Base-by-base conservation (phyloP, 2,113 vertebrate genomes). In the Capreolus pygargus region DNA sequence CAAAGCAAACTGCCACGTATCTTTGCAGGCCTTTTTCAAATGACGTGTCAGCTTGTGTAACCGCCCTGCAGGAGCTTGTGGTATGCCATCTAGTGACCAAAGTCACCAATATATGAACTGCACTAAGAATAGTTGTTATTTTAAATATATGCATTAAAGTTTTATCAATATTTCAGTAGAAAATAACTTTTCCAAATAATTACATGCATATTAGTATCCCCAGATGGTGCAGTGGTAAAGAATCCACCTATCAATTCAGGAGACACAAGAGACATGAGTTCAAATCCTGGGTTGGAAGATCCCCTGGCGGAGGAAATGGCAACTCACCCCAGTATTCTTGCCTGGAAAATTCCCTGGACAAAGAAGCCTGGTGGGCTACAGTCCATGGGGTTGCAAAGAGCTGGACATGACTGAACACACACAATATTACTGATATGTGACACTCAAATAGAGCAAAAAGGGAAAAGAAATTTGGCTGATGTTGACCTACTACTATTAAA, bases 31-130 rank as follows among this genome's bases (percentile, higher is more conserved):
- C 52, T 92, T 91, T 52, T 82, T 86, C 58, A 85, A 81, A 50
- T 55, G 61, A 92, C 13, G 17, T 15, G 2, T 91, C 61, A 86
- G n/a, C 10, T 78, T 78, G 50, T 86, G 10, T 47, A 54, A 60
- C 70, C 58, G 50, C 4, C 76, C 55, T 13, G n/a, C 74, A 90
- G 55, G 15, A 95, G 74, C 81, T 89, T 97, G 79, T 39, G 55
- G 9, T 97, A 64, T 94, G 95, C 94, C 95, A 67, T 79, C 91
- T 94, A 96, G 81, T 84, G 95, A 96, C 70, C 55, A 60, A 19
- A 36, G 76, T 70, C 10, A 14, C 76, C 86, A 6, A 4, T 57
- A 64, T 50, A 39, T n/a, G n/a, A 78, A 82, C 33, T 74, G 60
- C n/a, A 74, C 47, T 27, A 54, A 54, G 23, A 12, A 28, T 43